A percentile compares a stretch with the other conserved stretches of the same genome.
These are phyloP conservation scores for Boleophthalmus pectinirostris DNA, from an alignment of 2,113 vertebrate species.

Conservation along the genomic window DNA sequence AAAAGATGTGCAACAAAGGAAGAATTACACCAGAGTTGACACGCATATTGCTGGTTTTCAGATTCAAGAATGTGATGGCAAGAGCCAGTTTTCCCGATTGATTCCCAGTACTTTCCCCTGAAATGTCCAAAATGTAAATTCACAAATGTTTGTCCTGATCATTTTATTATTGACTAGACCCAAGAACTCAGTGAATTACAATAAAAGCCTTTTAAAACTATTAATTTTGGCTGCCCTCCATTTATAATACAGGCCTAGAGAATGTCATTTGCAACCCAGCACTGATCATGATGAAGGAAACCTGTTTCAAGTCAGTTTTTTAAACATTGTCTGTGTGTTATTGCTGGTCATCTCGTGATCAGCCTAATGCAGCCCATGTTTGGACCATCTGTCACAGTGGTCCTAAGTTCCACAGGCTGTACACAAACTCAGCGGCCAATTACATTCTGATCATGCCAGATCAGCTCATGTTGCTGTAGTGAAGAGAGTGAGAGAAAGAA, in stretches of 20 bases:
- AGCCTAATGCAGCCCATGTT: conserved; percentile 10
- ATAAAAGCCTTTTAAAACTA: too few species aligned
- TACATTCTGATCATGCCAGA: background rate
- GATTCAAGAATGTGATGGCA: too few species aligned
- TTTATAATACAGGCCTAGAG: too few species aligned
- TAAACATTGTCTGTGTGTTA: background rate
- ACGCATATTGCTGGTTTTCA: background rate
- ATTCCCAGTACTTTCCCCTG: too few species aligned
- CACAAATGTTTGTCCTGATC: too few species aligned
- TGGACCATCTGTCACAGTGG: conserved; percentile 21
- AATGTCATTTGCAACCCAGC: too few species aligned
- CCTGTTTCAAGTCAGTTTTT: background rate
- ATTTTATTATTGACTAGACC: too few species aligned
- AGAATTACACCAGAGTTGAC: background rate
- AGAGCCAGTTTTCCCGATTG: too few species aligned
- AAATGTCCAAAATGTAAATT: too few species aligned
- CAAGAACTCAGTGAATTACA: too few species aligned
- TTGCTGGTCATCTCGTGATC: background rate
- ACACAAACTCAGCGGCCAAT: conserved; percentile 17
- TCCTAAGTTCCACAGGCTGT: conserved; percentile 32
- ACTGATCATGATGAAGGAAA: background rate
- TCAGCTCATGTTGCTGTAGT: background rate
- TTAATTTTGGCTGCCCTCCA: too few species aligned
- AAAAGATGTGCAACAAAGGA: background rate
- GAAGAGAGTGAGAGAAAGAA: background rate